These are phyloP conservation scores for Zhuqinia jingwanae DNA, from an alignment of 2,888 invertebrate genomes.

Conservation along the genomic window DNA sequence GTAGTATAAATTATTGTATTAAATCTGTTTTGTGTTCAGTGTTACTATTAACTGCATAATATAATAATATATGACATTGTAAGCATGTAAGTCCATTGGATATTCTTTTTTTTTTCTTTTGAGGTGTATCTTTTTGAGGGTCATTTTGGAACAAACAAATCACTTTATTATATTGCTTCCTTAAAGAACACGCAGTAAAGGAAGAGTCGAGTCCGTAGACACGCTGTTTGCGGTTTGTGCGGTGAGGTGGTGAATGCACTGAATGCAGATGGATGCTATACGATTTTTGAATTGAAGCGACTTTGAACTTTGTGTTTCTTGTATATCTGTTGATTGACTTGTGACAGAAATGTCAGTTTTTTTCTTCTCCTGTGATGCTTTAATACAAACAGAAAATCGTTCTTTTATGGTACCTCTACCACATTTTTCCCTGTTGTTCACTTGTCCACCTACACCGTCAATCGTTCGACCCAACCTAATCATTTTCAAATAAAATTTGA, in stretches of 20 bases:
- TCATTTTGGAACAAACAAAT: conserved; percentile 59
- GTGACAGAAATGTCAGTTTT: conserved; percentile 63
- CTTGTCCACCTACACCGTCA: conserved; percentile 70
- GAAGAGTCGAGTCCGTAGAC: not conserved
- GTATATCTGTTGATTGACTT: conserved; percentile 64
- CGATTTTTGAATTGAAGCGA: not conserved
- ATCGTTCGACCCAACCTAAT: conserved; percentile 17
- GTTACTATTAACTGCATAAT: not conserved
- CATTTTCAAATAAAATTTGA: conserved; percentile 44
- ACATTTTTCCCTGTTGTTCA: conserved; percentile 51
- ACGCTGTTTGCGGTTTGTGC: not conserved
- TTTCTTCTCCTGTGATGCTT: not conserved
- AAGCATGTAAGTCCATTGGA: not conserved
- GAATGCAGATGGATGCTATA: too few species aligned
- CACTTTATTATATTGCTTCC: conserved; percentile 57
- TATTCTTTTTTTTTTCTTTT: not conserved
- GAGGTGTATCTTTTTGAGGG: conserved; percentile 30
- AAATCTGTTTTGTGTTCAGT: not conserved
- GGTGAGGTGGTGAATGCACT: conserved; percentile 18
- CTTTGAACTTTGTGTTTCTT: conserved; percentile 39
- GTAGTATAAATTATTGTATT: not conserved
- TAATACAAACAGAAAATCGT: not conserved
- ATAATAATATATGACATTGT: too few species aligned
- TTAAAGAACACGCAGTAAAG: not conserved
- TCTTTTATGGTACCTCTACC: conserved; percentile 41